Evolutionary conservation across 2,113 vertebrate species (phyloP), one percentile per base, ranked within the genome.

Genomic region (Butastur rufipennis): DNA sequence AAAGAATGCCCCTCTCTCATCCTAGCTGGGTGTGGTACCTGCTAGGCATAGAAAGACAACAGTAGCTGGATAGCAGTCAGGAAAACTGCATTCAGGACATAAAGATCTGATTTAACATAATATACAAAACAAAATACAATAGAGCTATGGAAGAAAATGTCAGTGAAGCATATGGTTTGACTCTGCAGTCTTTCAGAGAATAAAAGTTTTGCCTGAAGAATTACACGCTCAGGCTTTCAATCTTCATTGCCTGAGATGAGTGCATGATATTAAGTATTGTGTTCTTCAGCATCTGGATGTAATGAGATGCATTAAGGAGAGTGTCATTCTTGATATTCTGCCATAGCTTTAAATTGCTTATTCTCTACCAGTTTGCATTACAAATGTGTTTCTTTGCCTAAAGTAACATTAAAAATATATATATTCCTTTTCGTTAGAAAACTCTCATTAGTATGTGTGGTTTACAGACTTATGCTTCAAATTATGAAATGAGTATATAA

Each of bases 261-360:
- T 83, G 67, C 59, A 55, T 63, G 66, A 84, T 95, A 78, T 83
- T 97, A 96, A 96, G 83, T 92, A 96, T 94, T 93, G 88, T 90
- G 62, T 91, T 79, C 56, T 84, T 84, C 53, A 86, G 72, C 95
- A 93, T 95, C 93, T 98, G 95, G 79, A 61, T 92, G 70, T 79
- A 95, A 92, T 95, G 88, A 92, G 53, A 96, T 94, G 52, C 93
- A 95, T 96, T 87, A 97, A 97, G 95, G 67, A 96, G 78, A 79
- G 77, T 95, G 90, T 84, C 67, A 81, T 93, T 87, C 94, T 68
- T 97, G 81, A 92, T 90, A 86, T 87, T 97, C 92, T 96, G 43
- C 94, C 81, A 50, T 77, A 93, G 90, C 81, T 96, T 95, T 96
- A 85, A 95, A 96, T 96, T 94, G 85, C 81, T 86, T 91, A 73